Conservation (phyloP, 2,113 vertebrate genomes). For the Plecturocebus donacophilus region DNA sequence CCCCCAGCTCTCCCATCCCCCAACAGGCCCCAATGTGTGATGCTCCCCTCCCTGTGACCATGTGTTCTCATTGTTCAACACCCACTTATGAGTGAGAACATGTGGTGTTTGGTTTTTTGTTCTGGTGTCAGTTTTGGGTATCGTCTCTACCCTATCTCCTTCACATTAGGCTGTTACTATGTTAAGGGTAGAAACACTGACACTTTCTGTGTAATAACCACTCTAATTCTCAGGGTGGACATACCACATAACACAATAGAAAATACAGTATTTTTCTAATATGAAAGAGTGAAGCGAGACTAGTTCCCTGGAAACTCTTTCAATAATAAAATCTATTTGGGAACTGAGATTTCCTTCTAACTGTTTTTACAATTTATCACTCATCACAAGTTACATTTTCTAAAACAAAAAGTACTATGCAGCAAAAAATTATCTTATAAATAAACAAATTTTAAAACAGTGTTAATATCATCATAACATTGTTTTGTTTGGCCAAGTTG, state of each 20-base stretch:
- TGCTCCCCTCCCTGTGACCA: too few species aligned
- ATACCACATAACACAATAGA: background rate
- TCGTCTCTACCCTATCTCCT: background rate
- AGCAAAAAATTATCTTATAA: background rate
- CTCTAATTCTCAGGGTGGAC: background rate
- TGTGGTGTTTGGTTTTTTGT: too few species aligned
- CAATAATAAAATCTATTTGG: background rate
- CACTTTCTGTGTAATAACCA: background rate
- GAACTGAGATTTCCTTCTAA: background rate
- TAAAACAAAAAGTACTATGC: background rate
- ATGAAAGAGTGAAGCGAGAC: background rate
- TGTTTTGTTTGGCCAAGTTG: background rate
- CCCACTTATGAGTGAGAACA: too few species aligned
- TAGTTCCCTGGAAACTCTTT: background rate
- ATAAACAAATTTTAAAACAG: conserved; percentile 16
- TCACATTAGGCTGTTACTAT: background rate
- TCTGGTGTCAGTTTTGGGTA: background rate
- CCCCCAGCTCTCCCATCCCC: too few species aligned
- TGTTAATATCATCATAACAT: background rate
- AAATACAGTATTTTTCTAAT: background rate
- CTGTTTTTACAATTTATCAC: background rate
- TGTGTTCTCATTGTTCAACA: too few species aligned
- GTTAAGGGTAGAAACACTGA: conserved; percentile 17
- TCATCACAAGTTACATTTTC: conserved; percentile 29
- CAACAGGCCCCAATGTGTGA: too few species aligned